phyloP scores from a whole-genome alignment of 2,113 vertebrate species.

The Poecilia latipinna region DNA sequence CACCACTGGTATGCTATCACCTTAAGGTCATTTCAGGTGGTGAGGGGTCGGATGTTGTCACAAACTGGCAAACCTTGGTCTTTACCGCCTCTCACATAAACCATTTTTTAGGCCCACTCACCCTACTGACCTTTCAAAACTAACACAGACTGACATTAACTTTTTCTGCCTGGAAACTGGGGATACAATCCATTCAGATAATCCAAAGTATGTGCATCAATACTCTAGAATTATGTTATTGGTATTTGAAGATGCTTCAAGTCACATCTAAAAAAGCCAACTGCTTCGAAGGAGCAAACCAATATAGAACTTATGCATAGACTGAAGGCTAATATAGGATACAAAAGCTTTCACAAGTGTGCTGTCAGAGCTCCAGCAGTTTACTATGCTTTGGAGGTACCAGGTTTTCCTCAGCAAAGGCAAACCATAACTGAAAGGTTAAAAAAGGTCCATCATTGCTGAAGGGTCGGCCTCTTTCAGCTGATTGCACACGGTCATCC shows the following conservation, averaged over 20 bases:
- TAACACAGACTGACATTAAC: no score
- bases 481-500: conserved; percentile 62
- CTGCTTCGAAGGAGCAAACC: background rate
- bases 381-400: conserved; percentile 4
- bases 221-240: background rate
- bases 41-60: no score
- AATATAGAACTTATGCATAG: no score
- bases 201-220: background rate
- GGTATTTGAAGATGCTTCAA: background rate
- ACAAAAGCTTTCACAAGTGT: background rate
- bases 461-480: conserved; percentile 58
- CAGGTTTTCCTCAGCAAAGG: conserved; percentile 28
- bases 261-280: background rate
- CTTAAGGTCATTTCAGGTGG: no score
- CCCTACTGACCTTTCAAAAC: no score
- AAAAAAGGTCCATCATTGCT: conserved; percentile 61
- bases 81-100: no score
- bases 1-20: no score
- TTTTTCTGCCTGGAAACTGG: background rate
- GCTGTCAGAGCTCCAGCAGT: conserved; percentile 15
- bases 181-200: background rate
- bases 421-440: conserved; percentile 51
- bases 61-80: no score
- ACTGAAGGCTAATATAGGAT: background rate
- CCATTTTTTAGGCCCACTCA: no score